Evolutionary conservation across 1,140 invertebrate genomes (phyloP), one percentile per base, ranked within the genome.

Genomic region (Bombus turneri): DNA sequence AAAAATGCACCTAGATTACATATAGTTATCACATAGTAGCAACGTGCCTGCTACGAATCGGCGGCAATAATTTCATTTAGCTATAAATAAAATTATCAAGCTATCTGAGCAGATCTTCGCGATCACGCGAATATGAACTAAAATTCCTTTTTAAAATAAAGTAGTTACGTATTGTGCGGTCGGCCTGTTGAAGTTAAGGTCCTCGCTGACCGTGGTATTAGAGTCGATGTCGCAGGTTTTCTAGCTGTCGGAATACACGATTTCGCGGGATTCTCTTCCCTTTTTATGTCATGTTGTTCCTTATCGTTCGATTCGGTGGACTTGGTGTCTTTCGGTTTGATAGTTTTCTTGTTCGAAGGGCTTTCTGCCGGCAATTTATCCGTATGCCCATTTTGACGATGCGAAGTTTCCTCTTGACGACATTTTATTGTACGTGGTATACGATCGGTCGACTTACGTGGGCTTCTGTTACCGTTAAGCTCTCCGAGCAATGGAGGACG

Each of bases 241-340:
- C 92, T 93, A 69, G 91, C 88, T 68, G 92, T 93, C 22, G 93
- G 94, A 85, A 94, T 94, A 57, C 91, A 92, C 77, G 94, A 93
- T 84, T 92, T 94, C 34, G 87, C 81, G 13, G 90, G 41, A 77
- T 75, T 78, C 69, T 80, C 80, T 39, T 91, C 88, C 43, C 73
- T 72, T 25, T 88, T 92, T n/a, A 28, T 39, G 3, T 86, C 73
- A 13, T 69, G 37, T 71, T 84, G 81, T 37, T 87, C 87, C 34
- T 75, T 59, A 28, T 80, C 75, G 74, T 84, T 91, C 78, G 84
- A 87, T 59, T 90, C 92, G 41, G 64, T 43, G 15, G 83, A 85
- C 25, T 87, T 85, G 13, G 82, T 69, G 5, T 91, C 88, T 57
- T 88, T 92, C n/a, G 83, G 72, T 77, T 87, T 92, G 6, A 69